Evolutionary conservation across 1,140 invertebrate species (phyloP).

Genomic region (Acromyrmex echinatior): DNA sequence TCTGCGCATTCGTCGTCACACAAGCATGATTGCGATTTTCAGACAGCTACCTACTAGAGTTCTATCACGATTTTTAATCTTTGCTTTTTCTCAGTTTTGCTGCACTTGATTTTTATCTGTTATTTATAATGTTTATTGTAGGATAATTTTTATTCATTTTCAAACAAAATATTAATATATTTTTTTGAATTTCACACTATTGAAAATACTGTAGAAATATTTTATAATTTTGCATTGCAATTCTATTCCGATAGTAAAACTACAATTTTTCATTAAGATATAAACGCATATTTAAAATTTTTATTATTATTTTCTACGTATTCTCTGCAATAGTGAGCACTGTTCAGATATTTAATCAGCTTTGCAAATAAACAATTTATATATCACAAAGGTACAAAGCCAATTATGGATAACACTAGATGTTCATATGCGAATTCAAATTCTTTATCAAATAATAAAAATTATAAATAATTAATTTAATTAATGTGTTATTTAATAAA

Average conservation of each 20-base stretch:
- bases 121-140: not conserved
- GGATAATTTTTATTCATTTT: not conserved
- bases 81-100: not conserved
- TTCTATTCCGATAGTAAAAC: not conserved
- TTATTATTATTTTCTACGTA: not conserved
- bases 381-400: not conserved
- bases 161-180: not conserved
- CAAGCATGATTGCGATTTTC: conserved; percentile 50
- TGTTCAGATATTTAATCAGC: not conserved
- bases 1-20: conserved; percentile 34
- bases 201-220: conserved; percentile 8
- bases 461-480: too few relatives aligned
- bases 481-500: too few relatives aligned
- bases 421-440: too few relatives aligned
- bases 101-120: not conserved
- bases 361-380: not conserved
- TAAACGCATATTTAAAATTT: not conserved
- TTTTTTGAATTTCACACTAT: not conserved
- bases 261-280: not conserved
- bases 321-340: not conserved
- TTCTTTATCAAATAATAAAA: too few relatives aligned
- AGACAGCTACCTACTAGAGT: conserved; percentile 43
- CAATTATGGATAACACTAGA: too few relatives aligned
- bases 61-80: not conserved
- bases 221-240: not conserved